phyloP scores from a whole-genome alignment of 1,140 invertebrate genomes.

The Dreissena rostriformis region DNA sequence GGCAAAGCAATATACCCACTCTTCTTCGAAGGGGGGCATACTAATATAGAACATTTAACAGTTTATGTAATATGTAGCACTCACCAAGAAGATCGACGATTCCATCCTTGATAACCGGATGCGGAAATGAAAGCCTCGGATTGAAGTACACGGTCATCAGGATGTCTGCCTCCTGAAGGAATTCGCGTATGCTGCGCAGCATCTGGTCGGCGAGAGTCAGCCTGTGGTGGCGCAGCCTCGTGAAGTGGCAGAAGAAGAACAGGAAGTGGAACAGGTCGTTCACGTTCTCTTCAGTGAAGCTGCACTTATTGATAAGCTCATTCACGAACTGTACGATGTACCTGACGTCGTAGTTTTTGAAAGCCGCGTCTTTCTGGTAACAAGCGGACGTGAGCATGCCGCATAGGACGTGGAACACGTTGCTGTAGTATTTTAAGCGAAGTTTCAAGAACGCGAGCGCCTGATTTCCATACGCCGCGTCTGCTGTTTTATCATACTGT shows the following conservation, averaged over 20 bases:
- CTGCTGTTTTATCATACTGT: neutral
- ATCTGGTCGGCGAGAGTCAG: too few relatives aligned
- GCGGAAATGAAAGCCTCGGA: too few relatives aligned
- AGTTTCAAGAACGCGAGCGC: neutral
- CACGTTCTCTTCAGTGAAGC: constrained; percentile 19
- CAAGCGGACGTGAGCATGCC: neutral
- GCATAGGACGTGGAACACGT: constrained; percentile 8
- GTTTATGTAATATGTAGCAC: too few relatives aligned
- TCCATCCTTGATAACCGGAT: too few relatives aligned
- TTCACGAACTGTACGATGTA: constrained; percentile 27
- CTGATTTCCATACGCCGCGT: constrained; percentile 6
- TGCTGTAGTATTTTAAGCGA: constrained; percentile 17
- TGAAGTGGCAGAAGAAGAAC: constrained; percentile 30
- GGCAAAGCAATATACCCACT: too few relatives aligned
- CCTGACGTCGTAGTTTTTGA: constrained; percentile 8
- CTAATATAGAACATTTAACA: too few relatives aligned
- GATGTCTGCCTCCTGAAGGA: too few relatives aligned
- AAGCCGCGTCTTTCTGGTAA: neutral
- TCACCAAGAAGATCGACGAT: too few relatives aligned
- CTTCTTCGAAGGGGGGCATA: too few relatives aligned
- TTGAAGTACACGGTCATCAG: too few relatives aligned
- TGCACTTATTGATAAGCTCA: neutral
- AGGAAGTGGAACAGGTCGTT: constrained; percentile 18
- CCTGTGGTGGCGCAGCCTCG: neutral
- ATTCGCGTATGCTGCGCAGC: too few relatives aligned